These are phyloP conservation scores for Sebastes baramenuke DNA, from an alignment of 2,797 vertebrate species.

Conservation along the genomic window DNA sequence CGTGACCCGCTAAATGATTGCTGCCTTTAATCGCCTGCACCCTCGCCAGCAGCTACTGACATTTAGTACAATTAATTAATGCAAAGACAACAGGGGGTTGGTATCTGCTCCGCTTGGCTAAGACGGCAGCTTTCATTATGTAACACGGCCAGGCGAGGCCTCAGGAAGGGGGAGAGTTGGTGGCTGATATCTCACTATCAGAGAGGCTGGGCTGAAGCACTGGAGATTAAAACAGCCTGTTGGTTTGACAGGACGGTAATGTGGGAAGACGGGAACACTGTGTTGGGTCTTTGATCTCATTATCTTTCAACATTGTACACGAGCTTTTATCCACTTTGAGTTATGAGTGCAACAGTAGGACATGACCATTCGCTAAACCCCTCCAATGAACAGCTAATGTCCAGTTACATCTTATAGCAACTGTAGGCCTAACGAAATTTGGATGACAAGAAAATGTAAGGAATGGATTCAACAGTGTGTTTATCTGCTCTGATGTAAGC, in stretches of 20 bases:
- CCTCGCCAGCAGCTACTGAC: slow-evolving; percentile 76
- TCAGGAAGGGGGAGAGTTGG: background rate
- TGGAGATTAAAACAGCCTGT: slow-evolving; percentile 6
- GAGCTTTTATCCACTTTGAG: background rate
- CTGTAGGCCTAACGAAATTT: background rate
- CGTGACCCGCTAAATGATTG: slow-evolving; percentile 76
- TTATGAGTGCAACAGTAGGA: background rate
- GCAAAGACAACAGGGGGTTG: slow-evolving; percentile 59
- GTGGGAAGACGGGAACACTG: background rate
- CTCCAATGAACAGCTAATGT: background rate
- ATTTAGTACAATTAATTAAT: slow-evolving; percentile 83
- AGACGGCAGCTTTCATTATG: slow-evolving; percentile 44
- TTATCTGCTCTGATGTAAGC: background rate
- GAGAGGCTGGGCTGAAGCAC: background rate
- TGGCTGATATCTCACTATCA: slow-evolving; percentile 14
- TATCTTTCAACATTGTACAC: background rate
- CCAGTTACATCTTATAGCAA: background rate
- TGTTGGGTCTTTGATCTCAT: background rate
- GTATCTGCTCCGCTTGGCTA: slow-evolving; percentile 44
- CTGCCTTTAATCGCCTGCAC: slow-evolving; percentile 72
- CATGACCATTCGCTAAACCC: background rate
- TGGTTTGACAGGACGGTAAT: background rate
- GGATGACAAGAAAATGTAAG: background rate
- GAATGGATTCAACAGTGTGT: background rate
- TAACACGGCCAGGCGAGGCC: slow-evolving; percentile 4